Conservation (phyloP, 1,140 invertebrate species). For the Planococcus citri region DNA sequence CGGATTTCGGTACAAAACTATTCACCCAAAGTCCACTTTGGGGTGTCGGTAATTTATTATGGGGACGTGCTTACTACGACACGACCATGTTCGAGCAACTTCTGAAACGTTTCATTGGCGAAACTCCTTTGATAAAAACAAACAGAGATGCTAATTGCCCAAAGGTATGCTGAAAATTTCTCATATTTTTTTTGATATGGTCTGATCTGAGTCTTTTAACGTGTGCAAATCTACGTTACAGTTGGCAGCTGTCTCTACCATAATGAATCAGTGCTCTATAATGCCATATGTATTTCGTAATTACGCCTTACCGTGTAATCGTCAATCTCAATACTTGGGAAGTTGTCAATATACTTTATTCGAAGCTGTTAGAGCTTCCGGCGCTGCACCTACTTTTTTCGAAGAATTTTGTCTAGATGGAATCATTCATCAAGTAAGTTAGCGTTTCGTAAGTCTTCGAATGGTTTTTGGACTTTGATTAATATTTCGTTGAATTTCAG, state of each 20-base stretch:
- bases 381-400: conserved; percentile 87
- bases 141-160: conserved; percentile 44
- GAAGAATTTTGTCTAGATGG: conserved; percentile 67
- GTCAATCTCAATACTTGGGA: conserved; percentile 67
- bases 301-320: conserved; percentile 63
- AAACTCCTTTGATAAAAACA: conserved; percentile 51
- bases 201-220: not conserved
- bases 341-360: conserved; percentile 60
- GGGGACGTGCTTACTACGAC: conserved; percentile 83
- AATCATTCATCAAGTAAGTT: conserved; percentile 59
- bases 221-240: conserved; percentile 33
- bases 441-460: not conserved
- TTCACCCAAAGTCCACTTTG: conserved; percentile 56
- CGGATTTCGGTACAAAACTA: conserved; percentile 51
- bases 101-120: conserved; percentile 56
- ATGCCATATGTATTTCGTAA: conserved; percentile 82
- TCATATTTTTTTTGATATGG: not conserved
- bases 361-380: conserved; percentile 80
- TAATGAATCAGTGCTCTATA: conserved; percentile 66
- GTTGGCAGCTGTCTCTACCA: conserved; percentile 63
- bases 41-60: conserved; percentile 67
- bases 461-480: not conserved
- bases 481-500: conserved; percentile 38
- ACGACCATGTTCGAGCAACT: conserved; percentile 72
- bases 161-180: conserved; percentile 39